Evolutionary conservation across 2,888 invertebrate genomes (phyloP).

Genomic region (Hedya salicella): DNA sequence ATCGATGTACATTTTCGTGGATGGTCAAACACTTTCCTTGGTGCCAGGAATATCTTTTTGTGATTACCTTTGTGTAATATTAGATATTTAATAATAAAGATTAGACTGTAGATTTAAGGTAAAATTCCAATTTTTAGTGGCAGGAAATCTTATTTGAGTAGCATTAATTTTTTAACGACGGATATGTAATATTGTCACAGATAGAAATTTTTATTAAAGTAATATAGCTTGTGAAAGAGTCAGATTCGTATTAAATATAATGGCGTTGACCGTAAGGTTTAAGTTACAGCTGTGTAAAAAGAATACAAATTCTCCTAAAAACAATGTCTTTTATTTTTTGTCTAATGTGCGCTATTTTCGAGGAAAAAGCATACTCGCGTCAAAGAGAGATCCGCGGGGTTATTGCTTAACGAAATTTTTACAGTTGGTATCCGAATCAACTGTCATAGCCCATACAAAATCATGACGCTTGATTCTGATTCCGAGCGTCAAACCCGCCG

Average conservation of each 20-base stretch:
- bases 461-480: no score
- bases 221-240: conserved; percentile 74
- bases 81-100: conserved; percentile 53
- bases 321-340: conserved; percentile 34
- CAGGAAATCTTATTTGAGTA: conserved; percentile 68
- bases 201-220: conserved; percentile 72
- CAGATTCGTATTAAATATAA: conserved; percentile 81
- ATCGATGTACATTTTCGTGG: conserved; percentile 49
- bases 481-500: no score
- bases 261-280: conserved; percentile 70
- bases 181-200: conserved; percentile 72
- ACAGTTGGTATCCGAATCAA: no score
- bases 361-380: background rate
- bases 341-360: background rate
- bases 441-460: no score
- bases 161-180: conserved; percentile 65
- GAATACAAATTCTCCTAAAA: conserved; percentile 76
- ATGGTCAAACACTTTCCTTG: conserved; percentile 51
- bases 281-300: conserved; percentile 80
- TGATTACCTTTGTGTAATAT: conserved; percentile 64
- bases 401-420: no score
- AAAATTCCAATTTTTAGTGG: conserved; percentile 71
- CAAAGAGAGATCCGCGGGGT: no score
- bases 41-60: conserved; percentile 54
- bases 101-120: conserved; percentile 59